Percentiles rank a stretch among this genome's conserved stretches.
These are phyloP conservation scores for Ischnura elegans DNA, from an alignment of 2,888 invertebrate species.

Conservation along the genomic window DNA sequence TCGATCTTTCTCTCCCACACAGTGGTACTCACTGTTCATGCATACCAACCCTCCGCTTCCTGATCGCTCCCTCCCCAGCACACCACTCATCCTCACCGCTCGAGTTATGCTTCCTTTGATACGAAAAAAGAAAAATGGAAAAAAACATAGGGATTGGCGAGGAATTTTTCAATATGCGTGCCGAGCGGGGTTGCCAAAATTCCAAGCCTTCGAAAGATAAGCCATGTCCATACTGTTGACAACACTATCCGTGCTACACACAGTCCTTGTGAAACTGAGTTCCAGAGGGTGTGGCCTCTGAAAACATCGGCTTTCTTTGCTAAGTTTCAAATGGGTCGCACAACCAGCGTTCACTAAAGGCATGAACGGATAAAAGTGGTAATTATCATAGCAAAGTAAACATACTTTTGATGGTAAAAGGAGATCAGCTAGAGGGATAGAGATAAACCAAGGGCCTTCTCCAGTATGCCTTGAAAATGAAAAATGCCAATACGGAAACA, in stretches of 20 bases:
- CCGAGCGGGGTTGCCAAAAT: slow-evolving; percentile 19
- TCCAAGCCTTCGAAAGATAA: neutral
- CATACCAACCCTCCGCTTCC: neutral
- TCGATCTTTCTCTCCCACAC: neutral
- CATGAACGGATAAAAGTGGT: no score
- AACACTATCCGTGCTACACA: neutral
- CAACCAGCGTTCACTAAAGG: no score
- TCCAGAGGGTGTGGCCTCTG: no score
- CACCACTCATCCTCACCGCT: neutral
- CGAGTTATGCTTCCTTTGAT: neutral
- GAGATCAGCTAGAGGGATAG: no score
- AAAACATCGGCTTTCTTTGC: no score
- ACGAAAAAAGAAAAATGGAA: neutral
- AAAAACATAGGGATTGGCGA: neutral
- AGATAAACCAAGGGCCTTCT: no score
- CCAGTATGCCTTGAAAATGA: no score
- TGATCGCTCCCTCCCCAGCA: neutral
- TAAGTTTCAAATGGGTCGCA: no score
- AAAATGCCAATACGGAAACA: no score
- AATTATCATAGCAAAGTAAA: no score
- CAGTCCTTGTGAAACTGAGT: no score
- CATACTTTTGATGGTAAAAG: no score
- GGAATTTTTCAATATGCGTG: slow-evolving; percentile 22
- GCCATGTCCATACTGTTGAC: neutral
- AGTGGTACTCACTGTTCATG: neutral